Percentiles rank a stretch among this genome's conserved stretches.
Conservation (phyloP, 2,888 invertebrate species). For the Phanerotoma sp. region DNA sequence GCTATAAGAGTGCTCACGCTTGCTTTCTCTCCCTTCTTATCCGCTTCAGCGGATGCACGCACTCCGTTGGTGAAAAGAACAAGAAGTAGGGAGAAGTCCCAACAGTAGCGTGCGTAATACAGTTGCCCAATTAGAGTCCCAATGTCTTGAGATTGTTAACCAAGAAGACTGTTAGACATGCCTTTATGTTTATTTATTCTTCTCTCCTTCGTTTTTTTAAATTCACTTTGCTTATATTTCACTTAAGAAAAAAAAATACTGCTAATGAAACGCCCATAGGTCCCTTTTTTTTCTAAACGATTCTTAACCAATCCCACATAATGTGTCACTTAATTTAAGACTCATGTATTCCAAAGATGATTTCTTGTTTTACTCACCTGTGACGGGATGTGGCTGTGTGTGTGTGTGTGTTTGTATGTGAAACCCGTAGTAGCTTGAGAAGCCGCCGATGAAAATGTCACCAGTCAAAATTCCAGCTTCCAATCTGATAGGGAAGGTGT, state of each 20-base stretch:
- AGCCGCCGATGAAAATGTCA: slow-evolving; percentile 23
- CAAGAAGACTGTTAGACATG: slow-evolving; percentile 30
- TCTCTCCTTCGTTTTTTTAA: background rate
- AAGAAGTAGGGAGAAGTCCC: slow-evolving; percentile 21
- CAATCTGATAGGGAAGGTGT: slow-evolving; percentile 20
- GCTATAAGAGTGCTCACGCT: slow-evolving; percentile 42
- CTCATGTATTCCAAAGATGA: too few species aligned
- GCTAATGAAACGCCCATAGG: background rate
- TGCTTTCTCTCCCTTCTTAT: slow-evolving; percentile 30
- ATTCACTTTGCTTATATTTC: background rate
- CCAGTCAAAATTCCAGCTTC: slow-evolving; percentile 28
- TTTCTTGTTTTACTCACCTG: too few species aligned
- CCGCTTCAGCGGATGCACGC: slow-evolving; percentile 29
- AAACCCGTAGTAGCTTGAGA: slow-evolving; percentile 8
- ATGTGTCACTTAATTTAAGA: too few species aligned
- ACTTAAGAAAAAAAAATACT: too few species aligned
- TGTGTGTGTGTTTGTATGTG: too few species aligned
- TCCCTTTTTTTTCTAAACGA: too few species aligned
- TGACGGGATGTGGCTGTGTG: too few species aligned
- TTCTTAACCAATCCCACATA: too few species aligned
- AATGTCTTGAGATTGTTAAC: slow-evolving; percentile 46
- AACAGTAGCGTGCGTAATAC: slow-evolving; percentile 45
- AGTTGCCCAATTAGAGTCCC: slow-evolving; percentile 53
- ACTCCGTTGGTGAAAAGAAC: slow-evolving; percentile 29
- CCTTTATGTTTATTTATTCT: background rate